Percentiles rank a stretch among this genome's conserved stretches.
Conservation (phyloP, 2,797 vertebrate species). For the Pygocentrus nattereri region DNA sequence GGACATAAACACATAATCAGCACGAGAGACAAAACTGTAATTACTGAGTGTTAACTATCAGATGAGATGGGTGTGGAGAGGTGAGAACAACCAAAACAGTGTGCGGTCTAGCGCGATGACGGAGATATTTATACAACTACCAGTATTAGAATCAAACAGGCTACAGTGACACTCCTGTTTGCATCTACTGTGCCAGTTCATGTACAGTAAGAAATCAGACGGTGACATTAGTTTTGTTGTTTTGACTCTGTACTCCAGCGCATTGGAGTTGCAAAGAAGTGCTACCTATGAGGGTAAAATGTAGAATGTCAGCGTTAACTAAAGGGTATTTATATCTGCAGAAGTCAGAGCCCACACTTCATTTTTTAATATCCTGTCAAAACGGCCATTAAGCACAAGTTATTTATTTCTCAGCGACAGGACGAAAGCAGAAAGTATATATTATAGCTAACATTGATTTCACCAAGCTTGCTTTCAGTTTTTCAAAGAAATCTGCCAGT, state of each 20-base stretch:
- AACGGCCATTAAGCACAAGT: too few species aligned
- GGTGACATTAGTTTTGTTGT: background rate
- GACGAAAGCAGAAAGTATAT: too few species aligned
- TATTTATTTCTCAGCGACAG: too few species aligned
- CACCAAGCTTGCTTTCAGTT: too few species aligned
- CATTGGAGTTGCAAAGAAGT: too few species aligned
- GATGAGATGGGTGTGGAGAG: slow-evolving; percentile 33
- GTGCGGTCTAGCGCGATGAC: slow-evolving; percentile 30
- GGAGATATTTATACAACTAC: slow-evolving; percentile 27
- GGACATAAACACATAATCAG: slow-evolving; percentile 68
- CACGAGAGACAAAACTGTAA: slow-evolving; percentile 66
- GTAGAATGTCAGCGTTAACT: background rate
- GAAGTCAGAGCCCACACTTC: too few species aligned
- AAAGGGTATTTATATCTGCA: background rate
- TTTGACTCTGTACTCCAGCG: background rate
- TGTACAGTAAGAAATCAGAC: background rate
- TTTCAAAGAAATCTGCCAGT: too few species aligned
- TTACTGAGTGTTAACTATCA: slow-evolving; percentile 38
- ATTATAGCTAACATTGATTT: too few species aligned
- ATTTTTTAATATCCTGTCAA: too few species aligned
- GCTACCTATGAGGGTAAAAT: background rate
- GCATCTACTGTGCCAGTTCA: background rate
- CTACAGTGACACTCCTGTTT: background rate
- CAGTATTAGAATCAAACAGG: slow-evolving; percentile 8
- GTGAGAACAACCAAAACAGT: slow-evolving; percentile 30